phyloP scores from a whole-genome alignment of 2,113 vertebrate species.

The Pontoporia blainvillei region DNA sequence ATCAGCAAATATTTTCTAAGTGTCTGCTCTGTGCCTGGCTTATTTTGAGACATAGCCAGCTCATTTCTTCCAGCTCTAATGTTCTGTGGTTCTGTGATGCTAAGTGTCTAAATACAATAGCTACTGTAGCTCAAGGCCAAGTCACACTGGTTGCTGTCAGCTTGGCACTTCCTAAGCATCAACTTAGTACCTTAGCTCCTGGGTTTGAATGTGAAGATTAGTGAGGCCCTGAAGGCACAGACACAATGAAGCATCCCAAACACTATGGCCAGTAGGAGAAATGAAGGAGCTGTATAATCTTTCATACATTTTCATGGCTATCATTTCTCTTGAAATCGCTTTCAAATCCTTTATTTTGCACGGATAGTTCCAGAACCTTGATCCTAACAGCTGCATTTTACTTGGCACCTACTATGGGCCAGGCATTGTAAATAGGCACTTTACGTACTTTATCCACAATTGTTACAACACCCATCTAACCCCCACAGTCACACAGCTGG shows the following conservation, averaged over 20 bases:
- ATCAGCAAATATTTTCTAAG: slow-evolving; percentile 30
- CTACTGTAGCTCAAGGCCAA: not conserved
- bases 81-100: not conserved
- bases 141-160: not conserved
- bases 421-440: not conserved
- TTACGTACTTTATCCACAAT: not conserved
- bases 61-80: slow-evolving; percentile 21
- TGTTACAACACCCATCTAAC: not conserved
- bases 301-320: slow-evolving; percentile 24
- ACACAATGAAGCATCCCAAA: not conserved
- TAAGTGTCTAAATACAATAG: slow-evolving; percentile 13
- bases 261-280: not conserved
- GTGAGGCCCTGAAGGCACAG: not conserved
- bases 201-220: slow-evolving; percentile 45
- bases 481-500: not conserved
- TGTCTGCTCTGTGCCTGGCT: not conserved
- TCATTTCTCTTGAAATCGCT: slow-evolving; percentile 34
- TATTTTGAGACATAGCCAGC: slow-evolving; percentile 15
- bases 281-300: not conserved
- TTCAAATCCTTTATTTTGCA: slow-evolving; percentile 28
- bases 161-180: slow-evolving; percentile 15
- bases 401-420: not conserved
- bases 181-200: slow-evolving; percentile 17
- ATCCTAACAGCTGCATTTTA: slow-evolving; percentile 21
- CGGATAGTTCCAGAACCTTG: slow-evolving; percentile 31